phyloP scores from a whole-genome alignment of 2,113 vertebrate genomes.

The Dromaius novaehollandiae region DNA sequence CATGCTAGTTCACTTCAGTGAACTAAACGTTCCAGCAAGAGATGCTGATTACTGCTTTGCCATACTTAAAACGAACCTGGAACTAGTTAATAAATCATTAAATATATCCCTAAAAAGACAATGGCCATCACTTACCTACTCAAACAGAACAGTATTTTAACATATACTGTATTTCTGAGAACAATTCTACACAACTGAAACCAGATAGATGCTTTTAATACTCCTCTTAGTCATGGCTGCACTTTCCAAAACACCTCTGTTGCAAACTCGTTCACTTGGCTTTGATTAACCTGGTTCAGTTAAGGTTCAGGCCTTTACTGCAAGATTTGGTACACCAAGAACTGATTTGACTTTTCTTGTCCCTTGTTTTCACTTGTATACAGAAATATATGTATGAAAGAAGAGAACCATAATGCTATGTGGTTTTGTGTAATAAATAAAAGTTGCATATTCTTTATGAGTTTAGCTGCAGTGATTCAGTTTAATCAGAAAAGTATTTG shows the following conservation, averaged over 20 bases:
- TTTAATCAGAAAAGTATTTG: neutral
- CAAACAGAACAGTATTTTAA: neutral
- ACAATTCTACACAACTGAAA: neutral
- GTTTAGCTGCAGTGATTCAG: neutral
- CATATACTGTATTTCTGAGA: neutral
- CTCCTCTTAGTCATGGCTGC: neutral
- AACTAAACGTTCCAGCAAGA: neutral
- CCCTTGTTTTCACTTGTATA: neutral
- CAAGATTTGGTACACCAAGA: neutral
- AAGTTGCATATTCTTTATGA: neutral
- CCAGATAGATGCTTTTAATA: neutral
- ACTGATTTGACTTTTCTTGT: neutral
- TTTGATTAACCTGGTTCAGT: neutral
- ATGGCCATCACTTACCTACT: neutral
- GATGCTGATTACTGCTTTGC: neutral
- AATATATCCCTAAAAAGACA: neutral
- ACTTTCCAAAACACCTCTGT: neutral
- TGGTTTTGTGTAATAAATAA: neutral
- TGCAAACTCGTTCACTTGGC: neutral
- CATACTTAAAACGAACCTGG: neutral
- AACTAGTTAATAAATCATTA: neutral
- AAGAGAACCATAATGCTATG: too few relatives aligned
- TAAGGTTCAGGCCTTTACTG: neutral
- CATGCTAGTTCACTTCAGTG: neutral
- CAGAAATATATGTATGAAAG: neutral